These are phyloP conservation scores for Oscheius sp. DNA, from an alignment of 2,888 invertebrate species.

Conservation along the genomic window DNA sequence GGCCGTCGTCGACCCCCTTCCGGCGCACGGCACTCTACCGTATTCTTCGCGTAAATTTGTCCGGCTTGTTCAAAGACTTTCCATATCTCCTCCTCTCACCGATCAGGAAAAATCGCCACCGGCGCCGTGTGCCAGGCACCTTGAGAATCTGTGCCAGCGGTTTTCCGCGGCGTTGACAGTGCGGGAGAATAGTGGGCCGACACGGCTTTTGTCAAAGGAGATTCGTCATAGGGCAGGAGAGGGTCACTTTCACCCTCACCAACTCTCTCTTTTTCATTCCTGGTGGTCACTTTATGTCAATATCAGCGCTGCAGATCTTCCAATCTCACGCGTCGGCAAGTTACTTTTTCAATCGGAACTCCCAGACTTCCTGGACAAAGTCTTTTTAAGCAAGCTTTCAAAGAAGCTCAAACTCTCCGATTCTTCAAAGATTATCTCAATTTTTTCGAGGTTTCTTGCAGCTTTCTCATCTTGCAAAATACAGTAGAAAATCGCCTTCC, in stretches of 20 bases:
- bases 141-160: neutral
- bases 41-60: neutral
- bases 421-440: too few species aligned
- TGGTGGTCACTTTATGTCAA: neutral
- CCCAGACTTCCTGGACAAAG: neutral
- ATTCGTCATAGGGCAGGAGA: neutral
- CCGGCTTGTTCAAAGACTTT: neutral
- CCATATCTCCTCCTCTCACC: too few species aligned
- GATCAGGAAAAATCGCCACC: neutral
- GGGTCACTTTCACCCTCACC: neutral
- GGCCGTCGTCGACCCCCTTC: neutral
- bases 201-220: too few species aligned
- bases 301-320: neutral
- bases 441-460: too few species aligned
- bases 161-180: neutral
- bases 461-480: too few species aligned
- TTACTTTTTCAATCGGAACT: neutral
- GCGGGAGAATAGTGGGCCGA: neutral
- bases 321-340: neutral
- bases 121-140: neutral
- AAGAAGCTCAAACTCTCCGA: too few species aligned
- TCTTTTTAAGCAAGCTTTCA: too few species aligned
- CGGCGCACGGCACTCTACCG: neutral
- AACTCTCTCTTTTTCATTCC: neutral
- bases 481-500: too few species aligned